Base-by-base conservation (phyloP, 2,888 invertebrate species). In the Gisinianus flammeolus region DNA sequence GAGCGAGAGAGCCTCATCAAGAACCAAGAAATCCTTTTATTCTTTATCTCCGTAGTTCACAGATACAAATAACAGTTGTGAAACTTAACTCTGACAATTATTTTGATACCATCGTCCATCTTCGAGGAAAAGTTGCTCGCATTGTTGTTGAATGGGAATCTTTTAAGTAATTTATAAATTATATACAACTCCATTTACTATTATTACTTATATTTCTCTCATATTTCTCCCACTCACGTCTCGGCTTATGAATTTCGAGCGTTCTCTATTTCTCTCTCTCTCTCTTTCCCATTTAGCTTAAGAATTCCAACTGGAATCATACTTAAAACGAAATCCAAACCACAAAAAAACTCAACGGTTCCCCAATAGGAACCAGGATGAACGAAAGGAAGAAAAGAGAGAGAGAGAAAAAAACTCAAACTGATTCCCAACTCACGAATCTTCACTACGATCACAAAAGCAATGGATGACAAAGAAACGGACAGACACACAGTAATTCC, bases 71-170 rank as follows among this genome's bases (percentile, higher is more conserved):
- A 62, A 62, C 62, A 62, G 62, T 62, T 28, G 62, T 26, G 58
- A 35, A 70, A 70, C 54, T 54, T 54, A 70, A 70, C 70, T 70
- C 70, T 28, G 44, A 70, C 70, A 70, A 70, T 70, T 70, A 70
- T 70, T 70, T 70, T 70, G 70, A 70, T 70, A 52, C 54, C 70
- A 54, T 26, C n/a, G 10, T 70, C 24, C 54, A 22, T 30, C n/a
- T n/a, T n/a, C n/a, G n/a, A 44, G 19, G 5, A 35, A 5, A 35
- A 8, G 35, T 35, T 5, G 35, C 2, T 44, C 19, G 44, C 19
- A 44, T 44, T 44, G 44, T 44, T 44, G 44, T 44, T 44, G 44
- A 19, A 12, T 44, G 44, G 44, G 19, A 44, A 44, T 19, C 44
- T 2, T 44, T 44, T 44, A 62, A 67, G 33, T 67, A 30, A 22